Base-by-base conservation (phyloP, 2,888 invertebrate species). In the Drosophila cracens region DNA sequence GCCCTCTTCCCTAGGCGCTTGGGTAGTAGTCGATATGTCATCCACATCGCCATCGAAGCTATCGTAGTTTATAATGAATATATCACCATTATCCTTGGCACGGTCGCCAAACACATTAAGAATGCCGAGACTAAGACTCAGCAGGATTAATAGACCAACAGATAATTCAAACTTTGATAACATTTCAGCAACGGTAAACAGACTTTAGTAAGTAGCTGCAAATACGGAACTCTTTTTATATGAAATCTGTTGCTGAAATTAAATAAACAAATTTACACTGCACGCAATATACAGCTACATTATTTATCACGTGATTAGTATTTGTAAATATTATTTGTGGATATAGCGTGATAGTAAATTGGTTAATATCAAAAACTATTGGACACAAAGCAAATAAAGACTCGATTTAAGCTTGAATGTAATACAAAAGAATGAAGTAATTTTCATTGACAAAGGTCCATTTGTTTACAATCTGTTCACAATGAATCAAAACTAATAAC, bases 71-170 rank as follows among this genome's bases (percentile, higher is more conserved):
- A 89, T 69, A 31, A 86, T 89, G 70, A 66, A 91, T 79, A 91
- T 87, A 70, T 91, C 92, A 16, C 91, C 92, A 77, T 91, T 92
- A 65, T 92, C 77, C 75, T 75, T 91, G 36, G 90, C 88, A n/a
- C 64, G 77, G 67, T 84, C 75, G 31, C 61, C 70, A 1, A 85
- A 40, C 1, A 72, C 74, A 33, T 11, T 29, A 4, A 40, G 33
- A 8, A 33, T 33, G 2, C 21, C 51, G n/a, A 51, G 11, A 11
- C 51, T 38, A 7, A 76, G 25, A 36, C 56, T 34, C n/a, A 87
- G 51, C 10, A 54, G 18, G n/a, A 52, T 46, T 6, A 74, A 21
- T 0, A 74, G 7, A 6, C 52, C 56, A 52, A 74, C 25, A 18
- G 43, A 40, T 36, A 54, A 36, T 18, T n/a, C 10, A 2, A 66